Evolutionary conservation across 2,797 vertebrate species (phyloP), one percentile per base, ranked within the genome.

Genomic region (Halcyon badia): DNA sequence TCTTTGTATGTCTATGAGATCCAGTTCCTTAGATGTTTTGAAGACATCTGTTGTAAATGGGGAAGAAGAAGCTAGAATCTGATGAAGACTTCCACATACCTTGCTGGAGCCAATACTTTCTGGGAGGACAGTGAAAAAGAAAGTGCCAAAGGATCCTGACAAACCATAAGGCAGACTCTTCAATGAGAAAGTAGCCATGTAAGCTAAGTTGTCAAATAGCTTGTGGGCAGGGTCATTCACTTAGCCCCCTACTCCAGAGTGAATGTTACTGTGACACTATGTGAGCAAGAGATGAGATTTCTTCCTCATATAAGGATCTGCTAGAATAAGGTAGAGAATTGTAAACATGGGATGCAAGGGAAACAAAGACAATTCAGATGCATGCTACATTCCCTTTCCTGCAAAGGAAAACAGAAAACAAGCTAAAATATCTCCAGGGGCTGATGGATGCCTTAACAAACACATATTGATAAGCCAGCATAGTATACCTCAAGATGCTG

Each of bases 91-190:
- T 60, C 41, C 19, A 46, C 35, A 56, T 3, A 4, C 9, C 14
- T 69, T 90, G 26, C 22, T 80, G 52, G 16, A 65, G 14, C 14
- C 12, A 52, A 10, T 37, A 26, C 15, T 75, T 56, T 79, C n/a
- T 61, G 62, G 11, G 25, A 44, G 24, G 64, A 35, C 11, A 60
- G 20, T 35, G 5, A 7, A 72, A 69, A 81, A 44, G 9, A 30
- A 78, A 60, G 22, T 44, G 42, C 14, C n/a, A 75, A 62, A 71
- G 22, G 22, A 64, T 76, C 25, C 17, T 92, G 44, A 31, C 5
- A 22, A 22, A 7, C 10, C 2, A 0, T 14, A 9, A 14, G 11
- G 44, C 8, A 75, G 35, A 41, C 11, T 41, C 48, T 42, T 68
- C 14, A 52, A 2, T 21, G 28, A 61, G 15, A 35, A 87, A 31